Conservation (phyloP, 2,888 invertebrate genomes). For the Tetranychus truncatus region DNA sequence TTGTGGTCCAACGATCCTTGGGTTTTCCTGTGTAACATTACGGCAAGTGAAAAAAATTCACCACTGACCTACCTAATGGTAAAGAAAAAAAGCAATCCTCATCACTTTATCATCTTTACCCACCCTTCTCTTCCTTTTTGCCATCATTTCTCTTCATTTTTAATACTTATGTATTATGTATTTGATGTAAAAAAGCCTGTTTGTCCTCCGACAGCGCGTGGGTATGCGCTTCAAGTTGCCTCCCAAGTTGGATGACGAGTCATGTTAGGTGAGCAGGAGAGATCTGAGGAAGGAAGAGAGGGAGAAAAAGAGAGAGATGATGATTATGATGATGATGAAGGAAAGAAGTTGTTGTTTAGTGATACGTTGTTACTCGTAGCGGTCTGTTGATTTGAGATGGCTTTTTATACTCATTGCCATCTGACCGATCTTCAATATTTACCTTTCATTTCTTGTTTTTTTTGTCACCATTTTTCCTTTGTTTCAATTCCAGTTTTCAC, state of each 20-base stretch:
- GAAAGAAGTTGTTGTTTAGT: neutral
- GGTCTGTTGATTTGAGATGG: conserved; percentile 4
- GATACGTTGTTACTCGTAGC: conserved; percentile 1
- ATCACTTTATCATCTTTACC: neutral
- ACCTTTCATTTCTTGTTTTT: neutral
- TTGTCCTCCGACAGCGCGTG: neutral
- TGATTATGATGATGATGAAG: neutral
- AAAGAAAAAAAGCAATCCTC: neutral
- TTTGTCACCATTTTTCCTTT: neutral
- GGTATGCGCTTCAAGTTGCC: neutral
- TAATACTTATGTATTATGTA: neutral
- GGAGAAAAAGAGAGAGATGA: neutral
- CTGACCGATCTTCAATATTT: neutral
- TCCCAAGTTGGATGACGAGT: neutral
- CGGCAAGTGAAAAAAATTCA: neutral
- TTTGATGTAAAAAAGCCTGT: neutral
- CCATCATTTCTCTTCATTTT: neutral
- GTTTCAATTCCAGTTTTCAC: neutral
- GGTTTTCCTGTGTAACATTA: too few relatives aligned
- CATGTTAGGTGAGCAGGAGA: conserved; percentile 2
- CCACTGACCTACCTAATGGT: neutral
- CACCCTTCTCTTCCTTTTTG: neutral
- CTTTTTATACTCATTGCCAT: neutral
- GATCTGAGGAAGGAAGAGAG: conserved; percentile 8
- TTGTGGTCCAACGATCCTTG: too few relatives aligned